Evolutionary conservation across 2,888 invertebrate species (phyloP).

Genomic region (Deilephila elpenor): DNA sequence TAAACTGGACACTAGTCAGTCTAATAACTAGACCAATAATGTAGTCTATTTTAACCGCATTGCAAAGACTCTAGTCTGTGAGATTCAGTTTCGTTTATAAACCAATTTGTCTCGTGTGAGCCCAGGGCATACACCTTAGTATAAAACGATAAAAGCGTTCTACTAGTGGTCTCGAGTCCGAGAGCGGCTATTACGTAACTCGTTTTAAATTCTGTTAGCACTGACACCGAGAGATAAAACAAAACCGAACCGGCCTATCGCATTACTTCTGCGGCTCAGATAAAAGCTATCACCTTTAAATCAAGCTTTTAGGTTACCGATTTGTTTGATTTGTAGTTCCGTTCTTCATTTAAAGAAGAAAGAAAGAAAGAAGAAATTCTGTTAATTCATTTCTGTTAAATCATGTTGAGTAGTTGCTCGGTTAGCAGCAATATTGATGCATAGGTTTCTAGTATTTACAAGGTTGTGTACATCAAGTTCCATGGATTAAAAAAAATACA

Average conservation of each 20-base stretch:
- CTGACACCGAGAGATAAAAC: constrained; percentile 18
- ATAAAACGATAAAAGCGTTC: not conserved
- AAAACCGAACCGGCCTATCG: constrained; percentile 27
- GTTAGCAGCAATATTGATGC: no score
- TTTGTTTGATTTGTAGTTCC: not conserved
- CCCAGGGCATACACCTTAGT: not conserved
- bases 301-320: not conserved
- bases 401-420: no score
- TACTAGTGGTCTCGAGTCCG: no score
- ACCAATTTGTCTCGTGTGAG: constrained; percentile 4
- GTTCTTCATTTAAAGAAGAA: no score
- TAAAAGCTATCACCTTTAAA: constrained; percentile 12
- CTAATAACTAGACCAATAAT: not conserved
- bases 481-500: no score
- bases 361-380: no score
- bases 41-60: not conserved
- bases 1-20: not conserved
- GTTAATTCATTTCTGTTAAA: no score
- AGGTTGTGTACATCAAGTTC: no score
- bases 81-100: not conserved
- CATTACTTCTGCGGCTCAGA: not conserved
- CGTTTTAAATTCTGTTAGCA: constrained; percentile 17
- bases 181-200: constrained; percentile 5
- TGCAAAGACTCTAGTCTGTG: not conserved
- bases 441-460: no score